Evolutionary conservation across 2,888 invertebrate species (phyloP).

Genomic region (Drosophila quinaria): DNA sequence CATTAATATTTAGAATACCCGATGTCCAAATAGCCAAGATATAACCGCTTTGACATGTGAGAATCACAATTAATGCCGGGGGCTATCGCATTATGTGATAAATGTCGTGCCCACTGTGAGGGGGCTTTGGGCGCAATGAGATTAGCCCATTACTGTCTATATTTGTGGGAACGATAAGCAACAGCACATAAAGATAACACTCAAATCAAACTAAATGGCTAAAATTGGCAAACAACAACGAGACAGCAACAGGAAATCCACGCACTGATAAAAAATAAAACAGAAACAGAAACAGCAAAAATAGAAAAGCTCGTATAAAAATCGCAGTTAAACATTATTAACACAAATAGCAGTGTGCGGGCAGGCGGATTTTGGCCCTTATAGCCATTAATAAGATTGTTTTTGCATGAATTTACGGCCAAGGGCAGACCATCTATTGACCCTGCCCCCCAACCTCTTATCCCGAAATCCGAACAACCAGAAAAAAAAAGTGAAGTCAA

Average conservation of each 20-base stretch:
- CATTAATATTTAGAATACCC: constrained; percentile 24
- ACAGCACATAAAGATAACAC: constrained; percentile 75
- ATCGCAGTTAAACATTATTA: constrained; percentile 82
- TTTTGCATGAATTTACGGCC: constrained; percentile 79
- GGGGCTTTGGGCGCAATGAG: constrained; percentile 27
- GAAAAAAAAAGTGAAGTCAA: constrained; percentile 29
- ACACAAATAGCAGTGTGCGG: constrained; percentile 51
- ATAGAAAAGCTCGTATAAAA: constrained; percentile 64
- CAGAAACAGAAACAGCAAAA: constrained; percentile 17
- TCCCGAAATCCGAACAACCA: constrained; percentile 32
- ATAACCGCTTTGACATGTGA: constrained; percentile 34
- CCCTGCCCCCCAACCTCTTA: constrained; percentile 24
- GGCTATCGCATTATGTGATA: constrained; percentile 43
- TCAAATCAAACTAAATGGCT: constrained; percentile 80
- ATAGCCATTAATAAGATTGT: constrained; percentile 80
- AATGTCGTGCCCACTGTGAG: constrained; percentile 42
- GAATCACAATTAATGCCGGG: constrained; percentile 27
- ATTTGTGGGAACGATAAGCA: constrained; percentile 66
- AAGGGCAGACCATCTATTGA: constrained; percentile 47
- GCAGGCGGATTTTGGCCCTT: constrained; percentile 36
- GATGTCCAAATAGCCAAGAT: constrained; percentile 5
- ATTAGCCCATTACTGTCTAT: constrained; percentile 72
- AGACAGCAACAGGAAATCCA: constrained; percentile 75
- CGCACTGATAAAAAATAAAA: constrained; percentile 54
- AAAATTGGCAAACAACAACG: constrained; percentile 70